A percentile compares a stretch with the other conserved stretches of the same genome.
Evolutionary conservation across 2,888 invertebrate species (phyloP).

Genomic region (Cryptocheilus praepositus): DNA sequence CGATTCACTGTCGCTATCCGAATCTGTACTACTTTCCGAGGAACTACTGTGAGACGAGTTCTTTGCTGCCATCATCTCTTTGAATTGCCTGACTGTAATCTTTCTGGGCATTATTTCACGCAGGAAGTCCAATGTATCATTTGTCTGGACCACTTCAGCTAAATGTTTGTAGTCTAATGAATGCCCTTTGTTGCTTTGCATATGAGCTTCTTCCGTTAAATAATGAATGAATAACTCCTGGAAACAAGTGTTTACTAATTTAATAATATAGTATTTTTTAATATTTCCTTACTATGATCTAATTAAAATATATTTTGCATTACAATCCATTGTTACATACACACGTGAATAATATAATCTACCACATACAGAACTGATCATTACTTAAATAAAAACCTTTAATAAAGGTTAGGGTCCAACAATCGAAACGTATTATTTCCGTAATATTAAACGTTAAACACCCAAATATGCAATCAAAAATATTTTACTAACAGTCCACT

Average conservation of each 20-base stretch:
- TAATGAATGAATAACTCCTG: conserved; percentile 84
- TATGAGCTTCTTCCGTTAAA: conserved; percentile 80
- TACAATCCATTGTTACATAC: too few species aligned
- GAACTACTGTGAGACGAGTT: conserved; percentile 69
- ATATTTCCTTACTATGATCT: not conserved
- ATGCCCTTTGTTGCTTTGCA: conserved; percentile 76
- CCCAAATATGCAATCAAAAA: too few species aligned
- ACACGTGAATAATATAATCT: too few species aligned
- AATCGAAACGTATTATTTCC: not conserved
- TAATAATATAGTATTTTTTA: not conserved
- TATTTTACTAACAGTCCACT: too few species aligned
- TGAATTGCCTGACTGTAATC: conserved; percentile 82
- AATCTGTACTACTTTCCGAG: conserved; percentile 69
- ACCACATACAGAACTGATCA: too few species aligned
- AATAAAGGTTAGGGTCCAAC: not conserved
- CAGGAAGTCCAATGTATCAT: conserved; percentile 82
- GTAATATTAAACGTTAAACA: too few species aligned
- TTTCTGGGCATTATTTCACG: conserved; percentile 85
- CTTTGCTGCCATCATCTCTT: conserved; percentile 81
- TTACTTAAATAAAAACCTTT: too few species aligned
- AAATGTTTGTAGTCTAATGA: conserved; percentile 83
- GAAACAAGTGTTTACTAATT: conserved; percentile 46
- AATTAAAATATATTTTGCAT: too few species aligned
- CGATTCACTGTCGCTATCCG: conserved; percentile 62
- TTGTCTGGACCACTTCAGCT: conserved; percentile 82